Conservation (phyloP, 2,797 vertebrate genomes). For the Chromobotia macracanthus region DNA sequence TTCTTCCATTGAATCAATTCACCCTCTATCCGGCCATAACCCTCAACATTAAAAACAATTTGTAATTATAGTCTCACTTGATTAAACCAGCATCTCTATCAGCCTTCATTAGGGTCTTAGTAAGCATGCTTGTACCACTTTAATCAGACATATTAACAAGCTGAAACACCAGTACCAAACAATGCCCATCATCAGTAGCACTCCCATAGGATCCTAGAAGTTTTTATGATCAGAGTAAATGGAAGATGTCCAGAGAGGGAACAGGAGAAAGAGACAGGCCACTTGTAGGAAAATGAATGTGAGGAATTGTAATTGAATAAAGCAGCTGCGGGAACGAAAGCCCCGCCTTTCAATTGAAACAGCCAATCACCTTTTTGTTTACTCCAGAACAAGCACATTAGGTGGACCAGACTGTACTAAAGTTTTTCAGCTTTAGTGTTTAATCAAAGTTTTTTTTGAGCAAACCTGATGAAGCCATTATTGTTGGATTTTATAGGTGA, state of each 20-base stretch:
- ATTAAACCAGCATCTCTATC: constrained; percentile 54
- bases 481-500: too few relatives aligned
- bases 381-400: background rate
- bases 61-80: constrained; percentile 53
- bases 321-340: background rate
- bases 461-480: background rate
- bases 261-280: background rate
- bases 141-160: constrained; percentile 31
- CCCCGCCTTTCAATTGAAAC: background rate
- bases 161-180: constrained; percentile 13
- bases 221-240: background rate
- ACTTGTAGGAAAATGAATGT: constrained; percentile 14
- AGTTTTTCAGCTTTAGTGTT: background rate
- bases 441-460: background rate
- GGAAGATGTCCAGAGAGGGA: background rate
- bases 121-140: constrained; percentile 34
- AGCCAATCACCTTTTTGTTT: background rate
- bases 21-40: constrained; percentile 6
- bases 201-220: constrained; percentile 18
- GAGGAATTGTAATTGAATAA: background rate
- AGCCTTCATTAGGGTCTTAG: constrained; percentile 52
- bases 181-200: background rate
- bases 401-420: background rate
- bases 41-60: constrained; percentile 50
- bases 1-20: constrained; percentile 11